Base-by-base conservation (phyloP, 2,113 vertebrate species). In the Anguilla japonica region DNA sequence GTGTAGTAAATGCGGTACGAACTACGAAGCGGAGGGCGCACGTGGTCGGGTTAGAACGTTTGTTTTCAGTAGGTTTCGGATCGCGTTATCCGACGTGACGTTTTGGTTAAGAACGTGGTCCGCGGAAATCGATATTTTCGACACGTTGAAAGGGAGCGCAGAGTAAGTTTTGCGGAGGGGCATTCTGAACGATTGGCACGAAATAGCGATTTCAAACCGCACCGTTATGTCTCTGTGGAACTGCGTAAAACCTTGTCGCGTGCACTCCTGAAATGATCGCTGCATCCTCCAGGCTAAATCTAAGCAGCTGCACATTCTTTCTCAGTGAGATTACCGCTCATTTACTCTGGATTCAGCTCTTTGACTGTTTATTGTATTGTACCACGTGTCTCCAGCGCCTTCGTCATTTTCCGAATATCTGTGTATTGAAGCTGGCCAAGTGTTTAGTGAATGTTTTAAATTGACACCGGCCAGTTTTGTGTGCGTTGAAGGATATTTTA, bases 271-370 rank as follows among this genome's bases (percentile, higher is more conserved):
- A 67, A 67, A 20, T 5, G 60, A 26, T 67, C 20, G 22, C 2
- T 26, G 5, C 60, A 79, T 40, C 34, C 71, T n/a, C 20, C 34
- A 40, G 83, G 40, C 6, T 56, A 46, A 84, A 39, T 80, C 57
- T 41, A 41, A 41, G 50, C 41, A 41, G 82, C 40, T 56, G 16
- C 57, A 0, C 18, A 3, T 88, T 75, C 39, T 53, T 29, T 26
- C 20, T 26, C 22, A 40, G 60, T 56, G 81, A 34, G 34, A 82
- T 86, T 20, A 88, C 83, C 8, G 43, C 78, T 82, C 3, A 0
- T 89, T 41, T 34, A 56, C 46, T 41, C 16, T 67, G 81, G 75
- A 41, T 39, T 86, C 75, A 41, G 34, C 43, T 46, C 29, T 57
- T 57, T 41, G 8, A 56, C 9, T 81, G 22, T 81, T 41, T 75